Conservation (phyloP, 2,888 invertebrate species). For the Mycogona germanica region DNA sequence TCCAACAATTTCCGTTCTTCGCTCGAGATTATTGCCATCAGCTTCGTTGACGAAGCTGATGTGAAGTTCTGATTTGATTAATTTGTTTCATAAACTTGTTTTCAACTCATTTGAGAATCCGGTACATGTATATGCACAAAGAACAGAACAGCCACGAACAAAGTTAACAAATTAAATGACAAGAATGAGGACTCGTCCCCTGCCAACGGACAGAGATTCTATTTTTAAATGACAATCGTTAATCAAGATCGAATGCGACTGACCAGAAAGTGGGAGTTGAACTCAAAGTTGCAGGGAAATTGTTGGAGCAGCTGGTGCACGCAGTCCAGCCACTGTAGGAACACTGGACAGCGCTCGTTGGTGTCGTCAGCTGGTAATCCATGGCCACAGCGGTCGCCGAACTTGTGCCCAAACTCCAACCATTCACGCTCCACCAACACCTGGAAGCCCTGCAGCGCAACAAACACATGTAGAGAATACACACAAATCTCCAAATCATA, state of each 20-base stretch:
- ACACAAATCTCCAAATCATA: no score
- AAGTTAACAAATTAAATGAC: no score
- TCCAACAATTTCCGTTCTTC: no score
- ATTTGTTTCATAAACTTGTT: no score
- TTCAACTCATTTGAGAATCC: no score
- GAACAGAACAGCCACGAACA: no score
- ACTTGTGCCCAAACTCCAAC: conserved; percentile 97
- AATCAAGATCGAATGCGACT: conserved; percentile 31
- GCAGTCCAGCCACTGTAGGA: conserved; percentile 95
- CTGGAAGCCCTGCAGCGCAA: conserved; percentile 81
- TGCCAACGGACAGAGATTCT: neutral
- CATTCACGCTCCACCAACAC: conserved; percentile 89
- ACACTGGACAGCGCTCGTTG: conserved; percentile 95
- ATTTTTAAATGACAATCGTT: neutral
- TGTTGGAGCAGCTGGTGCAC: conserved; percentile 81
- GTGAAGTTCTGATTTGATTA: no score
- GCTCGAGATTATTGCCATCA: no score
- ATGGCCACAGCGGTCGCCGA: conserved; percentile 74
- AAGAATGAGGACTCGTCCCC: no score
- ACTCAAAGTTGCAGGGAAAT: conserved; percentile 90
- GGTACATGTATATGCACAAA: no score
- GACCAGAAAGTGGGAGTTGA: conserved; percentile 85
- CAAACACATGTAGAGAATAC: neutral
- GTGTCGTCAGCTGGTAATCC: conserved; percentile 62
- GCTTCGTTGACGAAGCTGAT: no score